Conservation (phyloP, 2,888 invertebrate species). For the Caenorhabditis uteleia region DNA sequence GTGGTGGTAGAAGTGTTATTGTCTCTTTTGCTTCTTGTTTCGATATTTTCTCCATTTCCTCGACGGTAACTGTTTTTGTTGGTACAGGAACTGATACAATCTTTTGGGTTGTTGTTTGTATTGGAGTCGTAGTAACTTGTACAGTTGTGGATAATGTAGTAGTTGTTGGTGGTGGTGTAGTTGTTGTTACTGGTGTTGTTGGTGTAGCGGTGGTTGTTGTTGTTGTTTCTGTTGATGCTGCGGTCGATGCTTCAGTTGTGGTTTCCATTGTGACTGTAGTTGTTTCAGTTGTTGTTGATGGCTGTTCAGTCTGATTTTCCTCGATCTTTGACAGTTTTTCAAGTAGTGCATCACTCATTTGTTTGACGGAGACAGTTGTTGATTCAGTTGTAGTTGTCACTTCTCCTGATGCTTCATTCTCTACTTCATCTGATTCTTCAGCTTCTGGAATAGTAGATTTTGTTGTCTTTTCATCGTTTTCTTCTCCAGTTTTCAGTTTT, state of each 20-base stretch:
- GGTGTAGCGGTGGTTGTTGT: slow-evolving; percentile 2
- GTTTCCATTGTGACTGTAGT: slow-evolving; percentile 7
- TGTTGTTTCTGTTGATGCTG: slow-evolving; percentile 2
- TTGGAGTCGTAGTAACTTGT: too few species aligned
- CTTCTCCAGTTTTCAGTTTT: background rate
- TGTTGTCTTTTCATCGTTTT: background rate
- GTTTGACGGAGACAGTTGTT: too few species aligned
- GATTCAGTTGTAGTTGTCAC: background rate
- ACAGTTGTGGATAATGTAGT: background rate
- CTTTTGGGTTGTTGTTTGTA: background rate
- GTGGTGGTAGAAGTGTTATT: slow-evolving; percentile 29
- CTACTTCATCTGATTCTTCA: background rate
- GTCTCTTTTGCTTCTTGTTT: slow-evolving; percentile 28
- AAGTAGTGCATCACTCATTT: background rate
- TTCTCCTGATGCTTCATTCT: background rate
- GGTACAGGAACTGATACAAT: background rate
- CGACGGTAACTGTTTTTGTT: slow-evolving; percentile 11
- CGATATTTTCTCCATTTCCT: slow-evolving; percentile 29
- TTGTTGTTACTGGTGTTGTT: background rate
- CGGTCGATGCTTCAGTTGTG: background rate
- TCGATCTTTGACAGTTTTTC: too few species aligned
- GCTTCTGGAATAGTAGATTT: background rate
- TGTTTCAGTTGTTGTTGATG: slow-evolving; percentile 13
- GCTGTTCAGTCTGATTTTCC: slow-evolving; percentile 11
- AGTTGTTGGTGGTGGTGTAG: background rate